Base-by-base conservation (phyloP, 2,797 vertebrate genomes). In the Orientallactaga sibirica region DNA sequence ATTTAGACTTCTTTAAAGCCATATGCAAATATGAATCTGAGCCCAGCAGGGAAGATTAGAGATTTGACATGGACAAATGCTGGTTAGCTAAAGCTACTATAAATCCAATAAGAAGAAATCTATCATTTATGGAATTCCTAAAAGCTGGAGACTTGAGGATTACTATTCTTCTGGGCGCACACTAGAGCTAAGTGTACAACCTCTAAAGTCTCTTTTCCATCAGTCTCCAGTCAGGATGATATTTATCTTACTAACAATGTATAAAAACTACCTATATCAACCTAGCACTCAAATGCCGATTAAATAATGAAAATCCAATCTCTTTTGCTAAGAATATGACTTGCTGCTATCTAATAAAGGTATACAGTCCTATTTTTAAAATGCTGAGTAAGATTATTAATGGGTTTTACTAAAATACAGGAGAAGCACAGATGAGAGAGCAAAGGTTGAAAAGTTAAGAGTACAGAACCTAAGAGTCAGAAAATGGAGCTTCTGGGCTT, bases 1-100 rank as follows among this genome's bases (percentile, higher is more conserved):
- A 22, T 83, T 90, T 86, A 92, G 5, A 86, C 6, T 37, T 86
- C 24, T 62, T 85, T 74, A 58, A 90, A 87, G 18, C 29, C 84
- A 86, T 18, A 84, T 61, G 33, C 66, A 78, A 96, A 90, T 27
- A 37, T 10, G n/a, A 37, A 22, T 89, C 19, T 29, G 37, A 86
- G 33, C 29, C 52, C 41, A 88, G 61, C 7, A 75, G 7, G 29
- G 15, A 82, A 70, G 66, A 73, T 75, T 74, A 85, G n/a, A 85
- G 78, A 84, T 66, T 1, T 67, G 66, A 85, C 43, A 79, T 20
- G 10, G 25, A 89, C 22, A 77, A 79, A 74, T 1, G 14, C 20
- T 62, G 85, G 43, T 64, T 24, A 71, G 33, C 27, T 58, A 80
- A 71, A 37, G 76, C 8, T 20, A 85, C 29, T 66, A 3, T 19